A percentile compares a stretch with the other conserved stretches of the same genome.
These are phyloP conservation scores for Dendrophyllia cribrosa DNA, from an alignment of 64 coral and sea anemone genomes.

Conservation along the genomic window DNA sequence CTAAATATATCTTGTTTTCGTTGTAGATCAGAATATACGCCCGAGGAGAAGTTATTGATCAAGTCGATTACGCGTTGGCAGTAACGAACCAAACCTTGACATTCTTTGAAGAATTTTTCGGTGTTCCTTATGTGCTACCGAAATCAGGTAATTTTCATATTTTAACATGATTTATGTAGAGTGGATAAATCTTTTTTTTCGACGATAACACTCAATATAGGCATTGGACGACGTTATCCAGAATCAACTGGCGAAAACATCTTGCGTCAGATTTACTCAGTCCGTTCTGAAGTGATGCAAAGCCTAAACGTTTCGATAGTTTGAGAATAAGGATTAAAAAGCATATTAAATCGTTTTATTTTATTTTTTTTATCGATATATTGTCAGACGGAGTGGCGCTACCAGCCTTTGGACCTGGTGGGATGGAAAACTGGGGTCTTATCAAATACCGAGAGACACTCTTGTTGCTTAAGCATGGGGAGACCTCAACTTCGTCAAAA, in stretches of 20 bases:
- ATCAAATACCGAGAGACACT: constrained; percentile 81
- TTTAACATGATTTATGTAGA: no score
- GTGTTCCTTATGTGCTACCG: constrained; percentile 68
- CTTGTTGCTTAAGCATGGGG: constrained; percentile 60
- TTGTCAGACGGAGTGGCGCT: constrained; percentile 85
- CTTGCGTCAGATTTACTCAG: no score
- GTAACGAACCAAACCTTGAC: constrained; percentile 58
- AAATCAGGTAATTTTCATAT: constrained; percentile 76
- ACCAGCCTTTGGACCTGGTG: constrained; percentile 85
- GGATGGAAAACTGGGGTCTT: constrained; percentile 99
- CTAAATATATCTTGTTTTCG: neutral
- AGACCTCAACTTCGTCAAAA: constrained; percentile 67
- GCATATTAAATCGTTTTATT: no score
- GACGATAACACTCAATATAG: no score
- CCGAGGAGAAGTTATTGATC: constrained; percentile 53
- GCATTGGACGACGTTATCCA: no score
- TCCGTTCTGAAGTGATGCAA: no score
- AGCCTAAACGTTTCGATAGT: no score
- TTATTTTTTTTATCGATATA: neutral
- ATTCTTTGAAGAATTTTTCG: constrained; percentile 82
- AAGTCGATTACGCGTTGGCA: constrained; percentile 38
- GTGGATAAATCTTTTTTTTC: no score
- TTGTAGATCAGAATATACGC: constrained; percentile 83
- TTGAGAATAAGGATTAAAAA: no score
- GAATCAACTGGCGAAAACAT: no score